These are phyloP conservation scores for Dryomyza anilis DNA, from an alignment of 2,888 invertebrate genomes.

Conservation along the genomic window DNA sequence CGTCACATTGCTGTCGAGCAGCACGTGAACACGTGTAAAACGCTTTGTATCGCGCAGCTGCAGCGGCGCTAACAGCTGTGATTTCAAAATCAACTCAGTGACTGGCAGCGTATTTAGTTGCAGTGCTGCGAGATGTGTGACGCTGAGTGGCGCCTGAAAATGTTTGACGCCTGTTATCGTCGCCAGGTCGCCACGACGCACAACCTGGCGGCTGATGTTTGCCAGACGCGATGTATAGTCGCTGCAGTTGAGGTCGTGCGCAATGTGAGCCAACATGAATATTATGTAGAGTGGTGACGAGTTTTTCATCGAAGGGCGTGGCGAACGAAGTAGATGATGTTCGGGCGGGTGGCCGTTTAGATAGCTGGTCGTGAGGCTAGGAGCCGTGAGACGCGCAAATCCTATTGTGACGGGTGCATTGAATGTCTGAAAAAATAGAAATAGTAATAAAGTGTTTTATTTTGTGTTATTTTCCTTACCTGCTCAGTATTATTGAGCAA, in stretches of 20 bases:
- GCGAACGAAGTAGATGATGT: slow-evolving; percentile 42
- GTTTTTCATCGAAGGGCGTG: background rate
- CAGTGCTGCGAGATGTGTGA: slow-evolving; percentile 34
- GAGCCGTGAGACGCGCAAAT: slow-evolving; percentile 42
- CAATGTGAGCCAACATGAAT: slow-evolving; percentile 46
- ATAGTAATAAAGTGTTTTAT: background rate
- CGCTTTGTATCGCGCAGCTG: slow-evolving; percentile 41
- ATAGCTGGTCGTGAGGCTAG: slow-evolving; percentile 37
- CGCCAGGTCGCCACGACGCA: slow-evolving; percentile 43
- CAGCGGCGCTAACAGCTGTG: slow-evolving; percentile 20
- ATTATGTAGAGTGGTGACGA: slow-evolving; percentile 38
- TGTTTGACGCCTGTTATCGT: slow-evolving; percentile 45
- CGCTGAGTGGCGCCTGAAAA: slow-evolving; percentile 41
- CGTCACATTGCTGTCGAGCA: slow-evolving; percentile 32
- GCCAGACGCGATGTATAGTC: slow-evolving; percentile 44
- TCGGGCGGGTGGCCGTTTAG: slow-evolving; percentile 42
- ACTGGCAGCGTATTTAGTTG: slow-evolving; percentile 41
- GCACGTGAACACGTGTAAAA: slow-evolving; percentile 40
- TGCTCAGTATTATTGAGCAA: slow-evolving; percentile 42
- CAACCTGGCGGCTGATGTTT: slow-evolving; percentile 40
- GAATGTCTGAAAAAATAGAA: slow-evolving; percentile 42
- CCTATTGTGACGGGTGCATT: slow-evolving; percentile 38
- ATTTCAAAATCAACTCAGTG: slow-evolving; percentile 41
- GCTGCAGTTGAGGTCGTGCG: slow-evolving; percentile 40
- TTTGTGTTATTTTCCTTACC: slow-evolving; percentile 36